phyloP scores from a whole-genome alignment of 2,113 vertebrate species.

The Siniperca chuatsi region DNA sequence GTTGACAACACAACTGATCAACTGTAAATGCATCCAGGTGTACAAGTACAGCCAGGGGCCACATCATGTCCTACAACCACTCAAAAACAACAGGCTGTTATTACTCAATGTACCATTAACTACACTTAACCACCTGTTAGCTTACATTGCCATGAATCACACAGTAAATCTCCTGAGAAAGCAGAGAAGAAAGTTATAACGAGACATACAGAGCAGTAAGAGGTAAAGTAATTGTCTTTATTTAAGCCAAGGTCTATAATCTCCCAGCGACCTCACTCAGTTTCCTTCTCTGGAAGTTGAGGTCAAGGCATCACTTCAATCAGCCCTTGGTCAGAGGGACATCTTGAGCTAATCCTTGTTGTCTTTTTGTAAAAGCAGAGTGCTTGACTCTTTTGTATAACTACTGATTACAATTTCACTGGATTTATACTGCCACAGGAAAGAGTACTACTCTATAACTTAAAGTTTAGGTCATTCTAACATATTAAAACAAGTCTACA shows the following conservation, averaged over 20 bases:
- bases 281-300: constrained; percentile 19
- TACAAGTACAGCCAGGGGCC: background rate
- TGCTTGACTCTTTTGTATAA: background rate
- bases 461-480: background rate
- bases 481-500: background rate
- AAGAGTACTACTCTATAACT: background rate
- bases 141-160: constrained; percentile 10
- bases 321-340: constrained; percentile 34
- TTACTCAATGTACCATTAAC: constrained; percentile 14
- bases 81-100: constrained; percentile 18
- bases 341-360: constrained; percentile 33
- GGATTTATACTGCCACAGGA: background rate
- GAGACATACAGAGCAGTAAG: constrained; percentile 17
- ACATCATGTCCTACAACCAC: background rate
- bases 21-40: constrained; percentile 29
- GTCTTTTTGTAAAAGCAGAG: background rate
- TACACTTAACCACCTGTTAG: constrained; percentile 42
- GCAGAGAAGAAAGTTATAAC: constrained; percentile 3
- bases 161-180: constrained; percentile 20
- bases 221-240: constrained; percentile 54
- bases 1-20: constrained; percentile 33
- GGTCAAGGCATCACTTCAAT: constrained; percentile 15
- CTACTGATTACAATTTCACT: background rate
- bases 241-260: constrained; percentile 61
- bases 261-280: constrained; percentile 46